A percentile compares a stretch with the other conserved stretches of the same genome.
These are phyloP conservation scores for Leptogaster cylindrica DNA, from an alignment of 2,888 invertebrate species.

Conservation along the genomic window DNA sequence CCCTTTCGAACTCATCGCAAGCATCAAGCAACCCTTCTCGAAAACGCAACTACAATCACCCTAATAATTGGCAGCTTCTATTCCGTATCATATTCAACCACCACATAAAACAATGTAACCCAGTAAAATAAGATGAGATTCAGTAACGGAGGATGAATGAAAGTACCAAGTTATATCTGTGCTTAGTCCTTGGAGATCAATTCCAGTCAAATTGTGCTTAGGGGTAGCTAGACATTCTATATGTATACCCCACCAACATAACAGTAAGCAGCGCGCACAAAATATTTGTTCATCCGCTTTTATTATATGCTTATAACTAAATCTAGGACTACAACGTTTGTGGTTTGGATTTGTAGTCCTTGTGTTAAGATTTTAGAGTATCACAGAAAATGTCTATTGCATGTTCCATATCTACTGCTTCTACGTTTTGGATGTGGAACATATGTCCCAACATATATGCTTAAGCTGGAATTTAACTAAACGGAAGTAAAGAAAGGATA, in stretches of 20 bases:
- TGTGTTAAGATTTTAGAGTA: slow-evolving; percentile 14
- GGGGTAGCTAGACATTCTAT: neutral
- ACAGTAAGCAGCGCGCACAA: slow-evolving; percentile 27
- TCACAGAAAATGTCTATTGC: neutral
- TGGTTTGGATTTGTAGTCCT: neutral
- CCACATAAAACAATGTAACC: slow-evolving; percentile 9
- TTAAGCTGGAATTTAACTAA: no score
- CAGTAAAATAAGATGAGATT: slow-evolving; percentile 27
- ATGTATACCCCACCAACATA: slow-evolving; percentile 8
- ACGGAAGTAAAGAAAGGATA: no score
- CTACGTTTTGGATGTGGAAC: no score
- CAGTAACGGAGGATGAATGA: slow-evolving; percentile 7
- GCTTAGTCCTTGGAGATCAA: slow-evolving; percentile 32
- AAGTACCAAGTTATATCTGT: slow-evolving; percentile 23
- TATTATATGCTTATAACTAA: slow-evolving; percentile 17
- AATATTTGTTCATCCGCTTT: slow-evolving; percentile 21
- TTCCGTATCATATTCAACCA: slow-evolving; percentile 8
- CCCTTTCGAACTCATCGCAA: neutral
- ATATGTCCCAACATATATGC: no score
- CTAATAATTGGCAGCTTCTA: slow-evolving; percentile 32
- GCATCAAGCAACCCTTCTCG: neutral
- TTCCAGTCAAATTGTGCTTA: slow-evolving; percentile 23
- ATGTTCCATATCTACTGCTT: no score
- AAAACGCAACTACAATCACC: neutral
- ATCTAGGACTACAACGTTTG: neutral